These are phyloP conservation scores for Ammodytes dubius DNA, from an alignment of 2,113 vertebrate species.

Conservation along the genomic window DNA sequence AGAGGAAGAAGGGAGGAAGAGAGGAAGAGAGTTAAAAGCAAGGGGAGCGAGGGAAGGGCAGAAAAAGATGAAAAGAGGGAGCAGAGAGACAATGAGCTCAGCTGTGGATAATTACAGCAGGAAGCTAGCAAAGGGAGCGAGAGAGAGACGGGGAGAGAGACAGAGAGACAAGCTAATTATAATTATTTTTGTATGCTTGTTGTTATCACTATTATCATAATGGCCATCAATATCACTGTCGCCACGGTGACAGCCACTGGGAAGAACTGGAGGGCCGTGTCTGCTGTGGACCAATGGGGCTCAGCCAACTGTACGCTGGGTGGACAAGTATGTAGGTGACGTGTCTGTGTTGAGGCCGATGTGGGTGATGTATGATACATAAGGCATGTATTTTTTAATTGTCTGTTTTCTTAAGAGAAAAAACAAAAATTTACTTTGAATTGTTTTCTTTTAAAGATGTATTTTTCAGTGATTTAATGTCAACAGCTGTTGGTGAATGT, in stretches of 20 bases:
- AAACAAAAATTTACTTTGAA: neutral
- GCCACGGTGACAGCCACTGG: slow-evolving; percentile 78
- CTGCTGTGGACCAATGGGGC: slow-evolving; percentile 79
- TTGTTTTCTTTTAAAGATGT: neutral
- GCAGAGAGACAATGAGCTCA: slow-evolving; percentile 82
- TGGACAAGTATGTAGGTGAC: slow-evolving; percentile 51
- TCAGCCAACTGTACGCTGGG: slow-evolving; percentile 71
- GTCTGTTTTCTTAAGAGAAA: neutral
- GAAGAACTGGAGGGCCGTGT: slow-evolving; percentile 69
- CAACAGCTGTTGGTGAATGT: neutral
- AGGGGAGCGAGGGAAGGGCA: slow-evolving; percentile 72
- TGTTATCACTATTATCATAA: slow-evolving; percentile 88
- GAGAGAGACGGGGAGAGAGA: slow-evolving; percentile 70
- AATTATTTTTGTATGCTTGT: slow-evolving; percentile 87
- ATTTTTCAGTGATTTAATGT: slow-evolving; percentile 7
- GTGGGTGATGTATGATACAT: slow-evolving; percentile 8
- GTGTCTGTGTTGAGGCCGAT: slow-evolving; percentile 13
- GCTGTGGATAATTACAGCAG: slow-evolving; percentile 87
- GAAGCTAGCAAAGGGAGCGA: slow-evolving; percentile 73
- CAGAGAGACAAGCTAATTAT: slow-evolving; percentile 87
- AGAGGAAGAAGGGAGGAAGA: slow-evolving; percentile 61
- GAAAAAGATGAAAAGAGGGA: slow-evolving; percentile 80
- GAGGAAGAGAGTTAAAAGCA: slow-evolving; percentile 75
- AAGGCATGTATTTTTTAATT: neutral
- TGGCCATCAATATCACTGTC: slow-evolving; percentile 86